A percentile compares a stretch with the other conserved stretches of the same genome.
These are phyloP conservation scores for Pseudochromis fuscus DNA, from an alignment of 2,797 vertebrate genomes.

Conservation along the genomic window DNA sequence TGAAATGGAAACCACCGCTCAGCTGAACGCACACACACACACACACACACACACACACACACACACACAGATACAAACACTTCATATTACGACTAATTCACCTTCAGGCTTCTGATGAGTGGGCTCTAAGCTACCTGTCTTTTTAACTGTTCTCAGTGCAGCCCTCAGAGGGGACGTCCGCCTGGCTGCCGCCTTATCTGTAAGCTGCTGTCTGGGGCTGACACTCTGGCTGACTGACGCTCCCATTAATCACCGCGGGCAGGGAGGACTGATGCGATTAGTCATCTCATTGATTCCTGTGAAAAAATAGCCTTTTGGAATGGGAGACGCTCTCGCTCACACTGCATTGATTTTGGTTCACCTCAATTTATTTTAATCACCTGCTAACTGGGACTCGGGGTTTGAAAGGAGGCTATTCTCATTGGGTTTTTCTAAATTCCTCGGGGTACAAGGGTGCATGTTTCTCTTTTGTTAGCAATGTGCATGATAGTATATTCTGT, in stretches of 20 bases:
- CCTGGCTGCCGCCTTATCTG: conserved; percentile 75
- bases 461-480: conserved; percentile 43
- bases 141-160: conserved; percentile 60
- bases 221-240: conserved; percentile 80
- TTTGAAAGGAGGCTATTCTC: conserved; percentile 61
- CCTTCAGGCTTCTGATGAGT: conserved; percentile 61
- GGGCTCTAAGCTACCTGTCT: conserved; percentile 67
- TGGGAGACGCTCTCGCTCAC: conserved; percentile 70
- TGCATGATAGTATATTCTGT: conserved; percentile 31
- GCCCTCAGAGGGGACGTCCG: conserved; percentile 54
- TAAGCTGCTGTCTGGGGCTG: conserved; percentile 70
- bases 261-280: conserved; percentile 84
- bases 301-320: conserved; percentile 77
- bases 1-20: conserved; percentile 55
- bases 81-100: conserved; percentile 51
- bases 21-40: conserved; percentile 2
- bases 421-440: conserved; percentile 40
- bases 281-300: conserved; percentile 86
- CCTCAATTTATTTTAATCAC: conserved; percentile 86
- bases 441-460: conserved; percentile 1
- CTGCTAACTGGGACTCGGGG: conserved; percentile 77
- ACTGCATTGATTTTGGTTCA: conserved; percentile 84
- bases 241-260: conserved; percentile 83
- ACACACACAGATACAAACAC: conserved; percentile 28
- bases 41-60: not conserved